These are phyloP conservation scores for Galemys pyrenaicus DNA, from an alignment of 2,113 vertebrate genomes.

Conservation along the genomic window DNA sequence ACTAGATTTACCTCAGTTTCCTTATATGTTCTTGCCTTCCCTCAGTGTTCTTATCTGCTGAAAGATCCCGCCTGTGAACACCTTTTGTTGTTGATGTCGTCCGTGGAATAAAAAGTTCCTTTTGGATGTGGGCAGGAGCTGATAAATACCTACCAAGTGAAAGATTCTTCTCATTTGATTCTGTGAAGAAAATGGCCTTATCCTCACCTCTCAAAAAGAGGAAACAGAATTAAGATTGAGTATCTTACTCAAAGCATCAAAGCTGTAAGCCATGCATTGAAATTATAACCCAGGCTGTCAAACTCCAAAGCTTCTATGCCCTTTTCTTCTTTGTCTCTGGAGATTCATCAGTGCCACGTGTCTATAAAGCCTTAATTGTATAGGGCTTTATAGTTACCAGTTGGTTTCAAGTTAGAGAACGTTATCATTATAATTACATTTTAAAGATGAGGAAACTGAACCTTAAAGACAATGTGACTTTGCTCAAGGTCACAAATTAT, in stretches of 20 bases:
- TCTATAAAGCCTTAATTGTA: constrained; percentile 15
- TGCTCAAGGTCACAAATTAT: constrained; percentile 71
- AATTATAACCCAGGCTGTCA: constrained; percentile 7
- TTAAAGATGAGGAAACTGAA: constrained; percentile 31
- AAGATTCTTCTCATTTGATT: constrained; percentile 47
- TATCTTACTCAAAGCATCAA: not conserved
- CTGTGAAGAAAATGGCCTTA: not conserved
- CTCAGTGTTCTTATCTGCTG: not conserved
- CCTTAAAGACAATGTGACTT: constrained; percentile 57
- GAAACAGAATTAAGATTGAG: not conserved
- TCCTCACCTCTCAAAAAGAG: constrained; percentile 36
- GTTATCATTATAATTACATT: constrained; percentile 43
- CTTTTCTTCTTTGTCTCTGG: not conserved
- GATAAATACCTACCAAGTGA: not conserved
- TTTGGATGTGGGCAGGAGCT: not conserved
- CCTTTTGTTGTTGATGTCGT: constrained; percentile 17
- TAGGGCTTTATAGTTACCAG: not conserved
- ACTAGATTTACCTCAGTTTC: constrained; percentile 34
- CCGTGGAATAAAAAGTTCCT: not conserved
- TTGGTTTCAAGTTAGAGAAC: constrained; percentile 12
- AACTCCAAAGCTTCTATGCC: not conserved
- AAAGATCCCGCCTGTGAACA: constrained; percentile 8
- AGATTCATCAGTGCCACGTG: not conserved
- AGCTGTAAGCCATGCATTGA: not conserved
- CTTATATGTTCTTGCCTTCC: not conserved